Conservation (phyloP, 2,797 vertebrate genomes). For the Argyrosomus regius region DNA sequence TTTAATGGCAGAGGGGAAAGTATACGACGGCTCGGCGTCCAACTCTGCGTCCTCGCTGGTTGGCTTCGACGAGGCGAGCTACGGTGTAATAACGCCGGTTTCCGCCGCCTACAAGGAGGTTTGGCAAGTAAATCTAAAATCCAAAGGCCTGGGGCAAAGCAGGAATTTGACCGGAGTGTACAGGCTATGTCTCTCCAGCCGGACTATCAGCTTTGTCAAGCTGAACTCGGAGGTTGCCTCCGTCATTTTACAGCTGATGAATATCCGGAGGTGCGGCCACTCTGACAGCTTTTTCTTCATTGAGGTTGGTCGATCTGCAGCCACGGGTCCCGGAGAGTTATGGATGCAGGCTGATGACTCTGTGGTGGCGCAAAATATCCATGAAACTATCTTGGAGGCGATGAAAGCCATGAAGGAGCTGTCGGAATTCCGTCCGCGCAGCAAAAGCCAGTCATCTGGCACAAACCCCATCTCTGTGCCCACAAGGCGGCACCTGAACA, state of each 20-base stretch:
- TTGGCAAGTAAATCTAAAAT: constrained; percentile 97
- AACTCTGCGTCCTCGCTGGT: constrained; percentile 87
- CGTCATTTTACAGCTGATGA: constrained; percentile 96
- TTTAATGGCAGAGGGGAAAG: constrained; percentile 90
- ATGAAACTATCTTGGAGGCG: constrained; percentile 97
- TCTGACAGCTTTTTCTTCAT: constrained; percentile 99
- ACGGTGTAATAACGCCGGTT: constrained; percentile 91
- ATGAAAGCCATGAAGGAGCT: constrained; percentile 99
- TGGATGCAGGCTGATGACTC: constrained; percentile 99
- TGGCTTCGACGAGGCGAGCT: constrained; percentile 89
- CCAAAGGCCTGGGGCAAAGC: constrained; percentile 95
- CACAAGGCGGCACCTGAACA: constrained; percentile 90
- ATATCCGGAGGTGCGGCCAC: constrained; percentile 97
- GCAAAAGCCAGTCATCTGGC: constrained; percentile 95
- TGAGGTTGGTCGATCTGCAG: constrained; percentile 95
- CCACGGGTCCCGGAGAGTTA: constrained; percentile 96
- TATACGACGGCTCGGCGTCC: constrained; percentile 82
- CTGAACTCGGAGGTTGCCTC: constrained; percentile 94
- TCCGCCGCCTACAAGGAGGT: constrained; percentile 93
- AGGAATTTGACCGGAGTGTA: constrained; percentile 94
- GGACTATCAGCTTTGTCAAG: constrained; percentile 95
- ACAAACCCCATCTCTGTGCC: constrained; percentile 96
- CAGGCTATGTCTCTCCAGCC: constrained; percentile 94
- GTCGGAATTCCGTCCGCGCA: constrained; percentile 96
- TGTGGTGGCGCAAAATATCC: constrained; percentile 98